phyloP scores from a whole-genome alignment of 2,888 invertebrate species.

The Germaria angustata region DNA sequence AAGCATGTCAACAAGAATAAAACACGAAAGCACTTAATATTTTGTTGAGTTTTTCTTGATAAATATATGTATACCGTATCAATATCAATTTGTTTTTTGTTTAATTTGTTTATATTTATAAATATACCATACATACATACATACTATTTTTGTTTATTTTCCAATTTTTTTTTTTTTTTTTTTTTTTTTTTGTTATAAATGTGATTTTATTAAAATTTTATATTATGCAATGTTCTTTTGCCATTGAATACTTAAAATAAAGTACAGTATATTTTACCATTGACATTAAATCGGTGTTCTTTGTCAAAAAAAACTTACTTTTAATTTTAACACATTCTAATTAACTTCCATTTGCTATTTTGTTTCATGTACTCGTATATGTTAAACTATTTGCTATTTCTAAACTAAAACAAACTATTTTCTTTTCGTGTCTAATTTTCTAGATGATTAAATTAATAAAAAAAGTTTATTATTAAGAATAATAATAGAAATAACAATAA shows the following conservation, averaged over 20 bases:
- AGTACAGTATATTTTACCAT: constrained; percentile 7
- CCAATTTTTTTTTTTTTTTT: too few relatives aligned
- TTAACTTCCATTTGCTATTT: constrained; percentile 8
- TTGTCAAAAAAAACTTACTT: background rate
- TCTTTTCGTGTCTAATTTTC: constrained; percentile 78
- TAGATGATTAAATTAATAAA: constrained; percentile 77
- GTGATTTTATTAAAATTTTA: constrained; percentile 21
- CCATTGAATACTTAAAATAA: background rate
- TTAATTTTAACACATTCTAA: constrained; percentile 5
- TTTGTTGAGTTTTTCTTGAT: constrained; percentile 58
- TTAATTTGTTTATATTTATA: background rate
- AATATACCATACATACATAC: constrained; percentile 70
- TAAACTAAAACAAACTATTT: constrained; percentile 72
- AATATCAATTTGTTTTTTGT: constrained; percentile 16
- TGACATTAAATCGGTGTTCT: constrained; percentile 25
- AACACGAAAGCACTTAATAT: constrained; percentile 64
- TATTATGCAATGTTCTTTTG: constrained; percentile 39
- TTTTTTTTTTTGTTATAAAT: constrained; percentile 48
- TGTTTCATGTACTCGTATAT: constrained; percentile 33
- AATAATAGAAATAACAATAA: constrained; percentile 52
- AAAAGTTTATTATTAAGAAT: constrained; percentile 66
- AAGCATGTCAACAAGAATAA: constrained; percentile 58
- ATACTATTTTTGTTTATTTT: constrained; percentile 22
- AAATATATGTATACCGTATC: background rate
- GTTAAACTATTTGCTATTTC: constrained; percentile 72